phyloP scores from a whole-genome alignment of 1,140 invertebrate genomes.

The Drosophila truncata region DNA sequence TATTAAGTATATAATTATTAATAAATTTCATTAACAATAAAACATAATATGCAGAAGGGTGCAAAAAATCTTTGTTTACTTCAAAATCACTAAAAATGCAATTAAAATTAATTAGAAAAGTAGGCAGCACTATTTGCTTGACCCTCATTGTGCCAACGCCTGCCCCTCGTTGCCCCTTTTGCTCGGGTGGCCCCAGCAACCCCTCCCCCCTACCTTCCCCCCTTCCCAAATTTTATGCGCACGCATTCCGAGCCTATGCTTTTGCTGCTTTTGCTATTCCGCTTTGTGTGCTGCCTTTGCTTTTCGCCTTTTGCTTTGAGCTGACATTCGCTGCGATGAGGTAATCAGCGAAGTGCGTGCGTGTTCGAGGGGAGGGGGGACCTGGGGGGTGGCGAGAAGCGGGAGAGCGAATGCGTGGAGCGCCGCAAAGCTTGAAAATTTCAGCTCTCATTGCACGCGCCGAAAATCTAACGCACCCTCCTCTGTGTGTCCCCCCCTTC shows the following conservation, averaged over 20 bases:
- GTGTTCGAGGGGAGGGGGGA: conserved; percentile 19
- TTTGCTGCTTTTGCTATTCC: conserved; percentile 48
- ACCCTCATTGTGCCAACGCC: not conserved
- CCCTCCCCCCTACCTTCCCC: not conserved
- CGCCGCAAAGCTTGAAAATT: conserved; percentile 55
- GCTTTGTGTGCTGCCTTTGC: conserved; percentile 32
- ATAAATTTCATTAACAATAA: not conserved
- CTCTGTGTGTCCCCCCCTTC: not conserved
- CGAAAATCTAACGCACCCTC: conserved; percentile 32
- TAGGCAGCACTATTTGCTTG: conserved; percentile 11
- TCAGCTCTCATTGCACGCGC: conserved; percentile 74
- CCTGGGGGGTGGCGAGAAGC: not conserved
- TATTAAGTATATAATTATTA: no score
- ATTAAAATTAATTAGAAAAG: not conserved
- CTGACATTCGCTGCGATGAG: conserved; percentile 80
- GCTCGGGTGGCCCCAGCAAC: not conserved
- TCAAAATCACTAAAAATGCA: not conserved
- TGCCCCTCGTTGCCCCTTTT: not conserved
- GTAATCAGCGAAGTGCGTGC: conserved; percentile 69
- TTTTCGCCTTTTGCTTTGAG: conserved; percentile 61
- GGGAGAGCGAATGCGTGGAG: conserved; percentile 58
- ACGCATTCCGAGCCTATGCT: conserved; percentile 72
- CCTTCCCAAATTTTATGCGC: conserved; percentile 38
- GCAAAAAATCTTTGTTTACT: no score
- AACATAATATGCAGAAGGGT: no score